Base-by-base conservation (phyloP, 2,113 vertebrate species). In the Cheirogaleus medius region DNA sequence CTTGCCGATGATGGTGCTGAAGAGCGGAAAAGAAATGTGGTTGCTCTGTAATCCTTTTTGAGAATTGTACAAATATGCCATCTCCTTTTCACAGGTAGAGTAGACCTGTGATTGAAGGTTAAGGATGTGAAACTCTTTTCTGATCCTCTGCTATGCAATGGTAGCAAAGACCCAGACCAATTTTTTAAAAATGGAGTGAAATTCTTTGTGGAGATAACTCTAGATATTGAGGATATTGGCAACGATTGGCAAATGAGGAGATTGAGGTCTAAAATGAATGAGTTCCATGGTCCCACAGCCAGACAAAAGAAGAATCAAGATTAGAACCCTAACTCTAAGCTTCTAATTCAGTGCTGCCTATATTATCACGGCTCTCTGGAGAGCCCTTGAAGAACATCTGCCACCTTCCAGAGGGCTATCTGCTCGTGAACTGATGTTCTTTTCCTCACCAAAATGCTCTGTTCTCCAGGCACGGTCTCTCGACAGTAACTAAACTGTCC, bases 211-310 rank as follows among this genome's bases (percentile, higher is more conserved):
- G 29, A 89, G 17, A 74, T 64, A 86, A 39, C 1, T 47, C 44
- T 6, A 81, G 60, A 86, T 66, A 27, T 73, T 82, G 14, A 81
- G 32, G 52, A 78, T 15, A 23, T 81, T 54, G 71, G 29, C 34
- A 69, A 44, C 54, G 66, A 69, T 69, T 52, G 83, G 6, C 8
- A 87, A 92, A 52, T 63, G 58, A 96, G 37, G 47, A 92, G 81
- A 29, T 0, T 7, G 8, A 92, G 49, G 29, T 74, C 29, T 34
- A 80, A 89, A 63, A 47, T 58, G 23, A 91, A 54, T 1, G 3
- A 17, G 5, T 39, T 71, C 10, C 11, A 21, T 20, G 32, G n/a
- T 34, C 8, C 23, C 9, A 63, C 13, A 80, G 27, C 0, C 47
- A 91, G 71, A 84, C 13, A 39, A 85, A 90, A 81, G 54, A 54